Conservation (phyloP, 1,140 invertebrate species). For the Ceratosolen solmsi region DNA sequence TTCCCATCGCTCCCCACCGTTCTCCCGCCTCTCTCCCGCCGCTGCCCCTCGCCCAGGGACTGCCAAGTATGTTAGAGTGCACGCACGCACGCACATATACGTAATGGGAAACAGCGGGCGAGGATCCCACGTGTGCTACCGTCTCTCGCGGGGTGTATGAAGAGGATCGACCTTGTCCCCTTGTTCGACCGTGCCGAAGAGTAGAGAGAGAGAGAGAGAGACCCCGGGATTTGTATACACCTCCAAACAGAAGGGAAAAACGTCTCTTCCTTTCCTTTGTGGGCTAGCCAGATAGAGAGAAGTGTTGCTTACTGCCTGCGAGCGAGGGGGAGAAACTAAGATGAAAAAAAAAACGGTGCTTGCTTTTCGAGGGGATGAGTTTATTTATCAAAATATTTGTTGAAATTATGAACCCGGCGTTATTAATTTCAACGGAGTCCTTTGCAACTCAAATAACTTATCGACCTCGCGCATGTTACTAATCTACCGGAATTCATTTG, state of each 20-base stretch:
- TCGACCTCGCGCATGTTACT: too few relatives aligned
- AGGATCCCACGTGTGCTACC: constrained; percentile 39
- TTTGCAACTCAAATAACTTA: too few relatives aligned
- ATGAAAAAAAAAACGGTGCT: neutral
- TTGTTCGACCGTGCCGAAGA: constrained; percentile 23
- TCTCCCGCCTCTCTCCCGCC: neutral
- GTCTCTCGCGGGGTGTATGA: constrained; percentile 6
- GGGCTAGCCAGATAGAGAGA: neutral
- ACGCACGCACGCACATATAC: neutral
- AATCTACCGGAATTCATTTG: too few relatives aligned
- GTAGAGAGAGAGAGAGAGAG: neutral
- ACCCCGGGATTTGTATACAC: constrained; percentile 35
- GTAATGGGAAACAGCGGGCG: constrained; percentile 13
- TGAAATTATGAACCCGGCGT: neutral
- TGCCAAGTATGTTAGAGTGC: neutral
- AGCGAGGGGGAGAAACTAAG: neutral
- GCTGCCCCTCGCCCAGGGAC: neutral
- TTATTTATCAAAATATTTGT: constrained; percentile 15
- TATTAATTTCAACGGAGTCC: too few relatives aligned
- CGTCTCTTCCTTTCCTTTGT: constrained; percentile 4
- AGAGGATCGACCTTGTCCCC: constrained; percentile 36
- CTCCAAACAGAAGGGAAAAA: constrained; percentile 17
- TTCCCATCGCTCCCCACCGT: too few relatives aligned
- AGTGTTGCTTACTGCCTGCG: neutral
- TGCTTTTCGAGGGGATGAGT: neutral